phyloP scores from a whole-genome alignment of 2,888 invertebrate species.

The Stenolophus ochropezus region DNA sequence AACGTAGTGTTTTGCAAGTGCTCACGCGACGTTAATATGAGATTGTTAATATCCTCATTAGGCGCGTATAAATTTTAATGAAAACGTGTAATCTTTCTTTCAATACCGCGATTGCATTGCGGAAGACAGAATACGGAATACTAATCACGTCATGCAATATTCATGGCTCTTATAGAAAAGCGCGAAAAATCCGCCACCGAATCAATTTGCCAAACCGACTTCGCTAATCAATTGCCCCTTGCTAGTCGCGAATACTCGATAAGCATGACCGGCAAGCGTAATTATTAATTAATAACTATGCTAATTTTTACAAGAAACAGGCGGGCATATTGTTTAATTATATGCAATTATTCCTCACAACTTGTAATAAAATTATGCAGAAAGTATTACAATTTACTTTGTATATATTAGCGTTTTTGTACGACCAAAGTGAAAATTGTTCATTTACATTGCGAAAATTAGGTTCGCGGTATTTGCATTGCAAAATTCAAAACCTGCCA shows the following conservation, averaged over 20 bases:
- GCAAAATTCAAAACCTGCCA: no score
- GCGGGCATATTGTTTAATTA: background rate
- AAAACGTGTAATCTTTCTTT: constrained; percentile 45
- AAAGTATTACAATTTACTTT: no score
- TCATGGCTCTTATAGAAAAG: constrained; percentile 51
- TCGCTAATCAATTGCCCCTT: background rate
- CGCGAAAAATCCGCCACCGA: constrained; percentile 27
- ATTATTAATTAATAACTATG: background rate
- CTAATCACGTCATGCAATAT: constrained; percentile 53
- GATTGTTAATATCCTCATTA: constrained; percentile 40
- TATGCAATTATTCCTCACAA: no score
- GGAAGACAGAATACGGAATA: constrained; percentile 21
- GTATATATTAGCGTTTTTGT: no score
- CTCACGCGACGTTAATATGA: constrained; percentile 1
- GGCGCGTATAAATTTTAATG: constrained; percentile 26
- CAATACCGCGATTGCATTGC: constrained; percentile 32
- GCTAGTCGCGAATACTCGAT: background rate
- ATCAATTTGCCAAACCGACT: constrained; percentile 40
- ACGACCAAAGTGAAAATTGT: no score
- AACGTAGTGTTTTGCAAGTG: background rate
- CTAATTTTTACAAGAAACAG: background rate
- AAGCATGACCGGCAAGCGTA: background rate
- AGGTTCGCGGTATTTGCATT: no score
- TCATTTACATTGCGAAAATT: no score
- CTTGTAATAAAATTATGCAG: no score